These are phyloP conservation scores for Conus canariensis DNA, from an alignment of 2,888 invertebrate genomes.

Conservation along the genomic window DNA sequence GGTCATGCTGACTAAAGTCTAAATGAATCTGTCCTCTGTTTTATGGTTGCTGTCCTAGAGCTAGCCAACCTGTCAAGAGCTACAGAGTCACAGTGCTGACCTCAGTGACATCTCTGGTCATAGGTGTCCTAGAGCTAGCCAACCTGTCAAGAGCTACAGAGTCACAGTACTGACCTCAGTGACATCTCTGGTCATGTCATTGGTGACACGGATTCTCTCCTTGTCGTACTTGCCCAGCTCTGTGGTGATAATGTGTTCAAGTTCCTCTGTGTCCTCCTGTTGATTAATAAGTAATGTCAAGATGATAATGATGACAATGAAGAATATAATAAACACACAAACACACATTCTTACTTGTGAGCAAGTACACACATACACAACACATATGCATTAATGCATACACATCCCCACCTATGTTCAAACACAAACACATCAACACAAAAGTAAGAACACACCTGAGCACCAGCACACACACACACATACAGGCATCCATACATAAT, in stretches of 20 bases:
- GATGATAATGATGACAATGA: background rate
- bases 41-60: too few relatives aligned
- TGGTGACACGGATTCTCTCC: constrained; percentile 60
- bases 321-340: background rate
- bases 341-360: background rate
- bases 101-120: constrained; percentile 70
- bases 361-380: too few relatives aligned
- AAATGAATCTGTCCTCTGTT: too few relatives aligned
- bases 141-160: background rate
- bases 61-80: background rate
- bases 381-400: too few relatives aligned
- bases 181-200: constrained; percentile 65
- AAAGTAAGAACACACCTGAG: too few relatives aligned
- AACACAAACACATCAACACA: too few relatives aligned
- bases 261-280: constrained; percentile 74
- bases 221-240: constrained; percentile 73
- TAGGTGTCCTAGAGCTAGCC: constrained; percentile 20
- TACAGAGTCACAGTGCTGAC: constrained; percentile 45
- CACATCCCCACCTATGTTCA: too few relatives aligned
- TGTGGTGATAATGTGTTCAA: constrained; percentile 73
- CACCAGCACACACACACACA: background rate
- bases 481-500: background rate
- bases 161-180: constrained; percentile 61
- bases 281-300: background rate
- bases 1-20: too few relatives aligned